Conservation (phyloP, 2,888 invertebrate genomes). For the Scaptodrosophila latifasciaeformis region DNA sequence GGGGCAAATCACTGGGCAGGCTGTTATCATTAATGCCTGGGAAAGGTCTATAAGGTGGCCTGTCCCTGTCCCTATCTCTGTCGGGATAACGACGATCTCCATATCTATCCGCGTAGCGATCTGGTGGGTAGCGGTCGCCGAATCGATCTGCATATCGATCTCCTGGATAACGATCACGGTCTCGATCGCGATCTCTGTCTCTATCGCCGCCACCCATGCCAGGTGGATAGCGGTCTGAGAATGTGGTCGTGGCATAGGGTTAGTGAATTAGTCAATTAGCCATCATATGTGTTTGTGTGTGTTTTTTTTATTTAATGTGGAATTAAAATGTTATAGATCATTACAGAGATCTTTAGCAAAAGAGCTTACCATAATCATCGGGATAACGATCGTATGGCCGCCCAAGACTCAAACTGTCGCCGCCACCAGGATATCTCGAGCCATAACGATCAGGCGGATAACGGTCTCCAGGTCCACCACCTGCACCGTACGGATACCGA, state of each 20-base stretch:
- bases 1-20: conserved; percentile 73
- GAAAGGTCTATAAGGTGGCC: conserved; percentile 65
- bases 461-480: conserved; percentile 68
- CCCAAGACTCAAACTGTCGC: conserved; percentile 59
- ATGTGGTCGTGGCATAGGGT: conserved; percentile 26
- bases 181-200: conserved; percentile 49
- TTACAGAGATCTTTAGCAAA: too few species aligned
- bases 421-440: conserved; percentile 39
- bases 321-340: conserved; percentile 32
- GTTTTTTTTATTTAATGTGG: conserved; percentile 18
- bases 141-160: conserved; percentile 48
- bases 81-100: conserved; percentile 35
- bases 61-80: conserved; percentile 43
- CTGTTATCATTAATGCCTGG: conserved; percentile 68
- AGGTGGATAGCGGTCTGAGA: conserved; percentile 66
- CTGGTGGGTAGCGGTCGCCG: conserved; percentile 51
- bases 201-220: conserved; percentile 54
- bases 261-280: conserved; percentile 71
- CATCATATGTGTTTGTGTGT: too few species aligned
- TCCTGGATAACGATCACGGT: conserved; percentile 39
- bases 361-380: conserved; percentile 55
- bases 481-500: conserved; percentile 34
- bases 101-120: conserved; percentile 32
- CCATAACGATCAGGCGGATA: conserved; percentile 73
- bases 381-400: conserved; percentile 73